These are phyloP conservation scores for Helobdella robusta DNA, from an alignment of 2,888 invertebrate species.

Conservation along the genomic window DNA sequence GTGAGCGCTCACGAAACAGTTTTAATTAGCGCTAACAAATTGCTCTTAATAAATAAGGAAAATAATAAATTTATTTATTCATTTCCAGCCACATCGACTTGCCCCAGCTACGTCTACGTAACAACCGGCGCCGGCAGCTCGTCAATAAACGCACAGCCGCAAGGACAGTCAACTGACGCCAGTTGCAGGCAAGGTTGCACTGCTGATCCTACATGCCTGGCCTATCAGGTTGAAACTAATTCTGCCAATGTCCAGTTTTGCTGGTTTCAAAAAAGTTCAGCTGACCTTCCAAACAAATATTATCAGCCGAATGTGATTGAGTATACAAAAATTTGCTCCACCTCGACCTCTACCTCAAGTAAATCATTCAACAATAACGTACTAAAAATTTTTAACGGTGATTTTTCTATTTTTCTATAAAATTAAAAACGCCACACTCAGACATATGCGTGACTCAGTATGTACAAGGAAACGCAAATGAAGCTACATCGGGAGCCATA, in stretches of 20 bases:
- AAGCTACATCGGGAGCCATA: background rate
- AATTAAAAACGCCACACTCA: background rate
- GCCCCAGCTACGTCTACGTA: background rate
- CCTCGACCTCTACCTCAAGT: too few species aligned
- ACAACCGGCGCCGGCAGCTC: background rate
- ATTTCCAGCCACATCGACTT: background rate
- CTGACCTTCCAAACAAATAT: background rate
- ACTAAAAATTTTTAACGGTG: background rate
- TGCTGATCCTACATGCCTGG: constrained; percentile 15
- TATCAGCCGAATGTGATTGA: background rate
- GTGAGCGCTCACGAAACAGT: too few species aligned
- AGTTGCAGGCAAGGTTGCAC: constrained; percentile 4
- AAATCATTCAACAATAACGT: background rate
- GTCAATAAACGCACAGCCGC: background rate
- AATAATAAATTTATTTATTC: too few species aligned
- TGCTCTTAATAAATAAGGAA: too few species aligned
- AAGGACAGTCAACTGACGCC: background rate
- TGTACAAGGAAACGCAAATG: background rate
- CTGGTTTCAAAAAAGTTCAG: background rate
- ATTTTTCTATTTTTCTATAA: background rate
- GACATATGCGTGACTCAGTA: constrained; percentile 2
- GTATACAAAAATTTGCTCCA: constrained; percentile 9
- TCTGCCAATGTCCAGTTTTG: background rate
- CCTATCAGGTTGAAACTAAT: constrained; percentile 16
- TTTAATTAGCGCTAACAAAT: too few species aligned